phyloP scores from a whole-genome alignment of 2,888 invertebrate genomes.

The Melikaiella ostensackeni region DNA sequence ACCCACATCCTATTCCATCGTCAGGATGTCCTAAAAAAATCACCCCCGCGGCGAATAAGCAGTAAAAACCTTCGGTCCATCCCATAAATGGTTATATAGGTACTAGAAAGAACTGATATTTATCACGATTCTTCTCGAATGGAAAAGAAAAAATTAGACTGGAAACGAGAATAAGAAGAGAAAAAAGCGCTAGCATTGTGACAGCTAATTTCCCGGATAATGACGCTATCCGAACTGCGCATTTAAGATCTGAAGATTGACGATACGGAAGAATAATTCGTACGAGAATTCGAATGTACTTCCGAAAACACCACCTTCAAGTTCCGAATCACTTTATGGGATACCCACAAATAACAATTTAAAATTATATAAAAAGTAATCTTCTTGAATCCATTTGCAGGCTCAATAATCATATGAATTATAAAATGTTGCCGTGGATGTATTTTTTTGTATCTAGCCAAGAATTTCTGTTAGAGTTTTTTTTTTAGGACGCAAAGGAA shows the following conservation, averaged over 20 bases:
- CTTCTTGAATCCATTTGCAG: too few species aligned
- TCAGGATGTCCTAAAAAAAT: constrained; percentile 4
- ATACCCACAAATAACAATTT: too few species aligned
- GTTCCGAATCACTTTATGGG: too few species aligned
- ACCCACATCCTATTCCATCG: constrained; percentile 1
- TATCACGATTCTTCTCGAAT: neutral
- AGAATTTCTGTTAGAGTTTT: too few species aligned
- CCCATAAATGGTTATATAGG: constrained; percentile 2
- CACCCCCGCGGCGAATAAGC: neutral
- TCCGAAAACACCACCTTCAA: too few species aligned
- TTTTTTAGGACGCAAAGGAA: too few species aligned
- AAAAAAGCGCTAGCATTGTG: neutral
- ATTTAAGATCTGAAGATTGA: neutral
- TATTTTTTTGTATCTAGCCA: too few species aligned
- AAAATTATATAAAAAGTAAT: too few species aligned
- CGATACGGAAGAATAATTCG: too few species aligned
- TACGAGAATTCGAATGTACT: too few species aligned
- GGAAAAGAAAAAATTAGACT: neutral
- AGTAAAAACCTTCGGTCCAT: constrained; percentile 4
- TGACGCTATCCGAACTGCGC: neutral
- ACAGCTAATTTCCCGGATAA: constrained; percentile 4
- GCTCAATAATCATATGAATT: too few species aligned
- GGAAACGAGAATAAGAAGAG: neutral
- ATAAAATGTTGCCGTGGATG: too few species aligned
- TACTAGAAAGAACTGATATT: neutral